Base-by-base conservation (phyloP, 1,140 invertebrate species). In the Drosophila bocqueti region DNA sequence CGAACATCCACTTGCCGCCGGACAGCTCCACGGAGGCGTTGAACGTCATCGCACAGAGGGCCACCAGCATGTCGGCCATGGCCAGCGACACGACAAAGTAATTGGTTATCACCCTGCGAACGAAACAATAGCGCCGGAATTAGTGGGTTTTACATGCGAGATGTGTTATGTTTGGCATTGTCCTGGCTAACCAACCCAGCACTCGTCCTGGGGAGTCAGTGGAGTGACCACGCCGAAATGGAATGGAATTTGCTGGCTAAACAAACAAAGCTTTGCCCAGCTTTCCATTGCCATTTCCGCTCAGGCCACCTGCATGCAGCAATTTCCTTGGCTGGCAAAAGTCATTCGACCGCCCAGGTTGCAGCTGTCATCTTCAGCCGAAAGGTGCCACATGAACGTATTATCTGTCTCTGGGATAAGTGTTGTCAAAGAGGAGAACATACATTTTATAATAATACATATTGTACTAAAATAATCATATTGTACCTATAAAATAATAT, bases 41-140 rank as follows among this genome's bases (percentile, higher is more conserved):
- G 93, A 99, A 99, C n/a, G 97, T 98, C 98, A 98, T 98, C 34
- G 97, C 97, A 85, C 98, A 97, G 24, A 98, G 93, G 6, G 98
- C 98, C 10, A 99, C 98, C 24, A 98, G 93, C 92, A 98, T 96
- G 92, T 99, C 98, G 7, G 98, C 98, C 79, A 97, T 96, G 0
- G 98, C 97, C 24, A 99, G 93, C 38, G 97, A 98, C 31, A 99
- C 98, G 58, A 99, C 97, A 93, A 99, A 99, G 90, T 98, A 98
- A 93, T 99, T 99, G 40, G 98, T 99, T 73, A 98, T 97, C 59
- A 98, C 96, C 4, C 97, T 94, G 50, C 45, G 63, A 79, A 79
- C 57, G 63, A 82, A 46, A 79, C 61, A 72, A 57, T 57, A 45
- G 36, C 24, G 15, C 18, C 8, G 57, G 43, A 66, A 40, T 57